A percentile compares a stretch with the other conserved stretches of the same genome.
These are phyloP conservation scores for Ambastaia sidthimunki DNA, from an alignment of 2,797 vertebrate genomes.

Conservation along the genomic window DNA sequence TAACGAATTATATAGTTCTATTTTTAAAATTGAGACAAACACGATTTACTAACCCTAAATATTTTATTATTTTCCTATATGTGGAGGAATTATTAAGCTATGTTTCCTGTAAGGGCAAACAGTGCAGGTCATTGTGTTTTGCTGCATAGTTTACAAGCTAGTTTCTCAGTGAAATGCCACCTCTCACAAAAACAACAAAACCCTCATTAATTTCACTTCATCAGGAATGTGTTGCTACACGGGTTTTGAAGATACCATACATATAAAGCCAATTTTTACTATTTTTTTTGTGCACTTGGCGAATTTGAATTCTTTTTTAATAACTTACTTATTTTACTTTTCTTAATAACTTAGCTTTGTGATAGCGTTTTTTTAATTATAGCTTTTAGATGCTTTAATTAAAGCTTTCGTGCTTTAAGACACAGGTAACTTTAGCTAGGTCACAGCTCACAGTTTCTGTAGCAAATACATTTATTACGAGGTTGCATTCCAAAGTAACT, in stretches of 20 bases:
- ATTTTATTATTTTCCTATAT: neutral
- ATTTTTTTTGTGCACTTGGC: no score
- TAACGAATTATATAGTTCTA: no score
- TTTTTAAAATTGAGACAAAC: neutral
- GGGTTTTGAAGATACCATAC: neutral
- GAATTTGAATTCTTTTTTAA: neutral
- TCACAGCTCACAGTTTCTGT: neutral
- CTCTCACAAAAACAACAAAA: neutral
- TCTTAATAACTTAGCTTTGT: no score
- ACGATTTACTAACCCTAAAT: neutral
- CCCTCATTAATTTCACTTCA: neutral
- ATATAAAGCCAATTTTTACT: no score
- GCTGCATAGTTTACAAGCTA: constrained; percentile 1
- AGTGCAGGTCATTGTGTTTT: constrained; percentile 11
- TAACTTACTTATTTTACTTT: no score
- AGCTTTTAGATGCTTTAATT: neutral
- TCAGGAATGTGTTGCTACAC: neutral
- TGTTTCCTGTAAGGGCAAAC: neutral
- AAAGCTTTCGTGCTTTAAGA: neutral
- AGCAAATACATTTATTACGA: neutral
- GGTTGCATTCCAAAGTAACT: no score
- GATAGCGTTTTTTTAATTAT: neutral
- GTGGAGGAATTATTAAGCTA: neutral
- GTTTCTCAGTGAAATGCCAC: constrained; percentile 15
- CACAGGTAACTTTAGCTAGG: neutral